Conservation (phyloP, 2,888 invertebrate species). For the Sinopyrophorus schimmeli region DNA sequence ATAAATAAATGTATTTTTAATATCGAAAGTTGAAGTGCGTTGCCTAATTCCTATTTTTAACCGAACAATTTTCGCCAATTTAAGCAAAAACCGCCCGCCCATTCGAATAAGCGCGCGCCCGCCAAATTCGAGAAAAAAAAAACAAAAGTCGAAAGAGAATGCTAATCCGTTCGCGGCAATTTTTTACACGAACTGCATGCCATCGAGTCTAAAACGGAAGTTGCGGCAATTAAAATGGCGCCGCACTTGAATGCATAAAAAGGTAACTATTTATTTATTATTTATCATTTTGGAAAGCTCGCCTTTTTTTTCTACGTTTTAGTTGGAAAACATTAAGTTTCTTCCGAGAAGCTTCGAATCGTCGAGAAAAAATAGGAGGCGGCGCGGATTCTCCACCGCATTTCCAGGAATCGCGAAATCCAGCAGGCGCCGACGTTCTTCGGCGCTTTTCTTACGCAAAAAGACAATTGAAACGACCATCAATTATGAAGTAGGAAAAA, state of each 20-base stretch:
- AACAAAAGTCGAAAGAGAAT: too few relatives aligned
- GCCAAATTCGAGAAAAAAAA: too few relatives aligned
- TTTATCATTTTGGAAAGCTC: conserved; percentile 7
- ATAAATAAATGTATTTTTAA: too few relatives aligned
- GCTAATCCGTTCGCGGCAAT: conserved; percentile 21
- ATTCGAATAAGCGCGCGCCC: too few relatives aligned
- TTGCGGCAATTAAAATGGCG: conserved; percentile 40
- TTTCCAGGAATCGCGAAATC: neutral
- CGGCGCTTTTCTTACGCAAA: too few relatives aligned
- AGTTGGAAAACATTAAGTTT: neutral
- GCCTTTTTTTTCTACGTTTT: neutral
- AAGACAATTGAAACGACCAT: too few relatives aligned
- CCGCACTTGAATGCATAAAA: conserved; percentile 21
- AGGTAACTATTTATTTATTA: conserved; percentile 13
- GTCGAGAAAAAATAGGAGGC: neutral
- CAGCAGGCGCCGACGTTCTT: neutral
- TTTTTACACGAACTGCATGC: conserved; percentile 29
- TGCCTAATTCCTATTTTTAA: too few relatives aligned
- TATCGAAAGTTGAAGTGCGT: too few relatives aligned
- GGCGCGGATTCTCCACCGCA: neutral
- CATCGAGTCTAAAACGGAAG: conserved; percentile 39
- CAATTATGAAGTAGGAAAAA: too few relatives aligned
- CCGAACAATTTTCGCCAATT: too few relatives aligned
- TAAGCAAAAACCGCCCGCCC: too few relatives aligned
- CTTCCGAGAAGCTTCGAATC: neutral